These are phyloP conservation scores for Mastomys coucha DNA, from an alignment of 2,113 vertebrate genomes.

Conservation along the genomic window DNA sequence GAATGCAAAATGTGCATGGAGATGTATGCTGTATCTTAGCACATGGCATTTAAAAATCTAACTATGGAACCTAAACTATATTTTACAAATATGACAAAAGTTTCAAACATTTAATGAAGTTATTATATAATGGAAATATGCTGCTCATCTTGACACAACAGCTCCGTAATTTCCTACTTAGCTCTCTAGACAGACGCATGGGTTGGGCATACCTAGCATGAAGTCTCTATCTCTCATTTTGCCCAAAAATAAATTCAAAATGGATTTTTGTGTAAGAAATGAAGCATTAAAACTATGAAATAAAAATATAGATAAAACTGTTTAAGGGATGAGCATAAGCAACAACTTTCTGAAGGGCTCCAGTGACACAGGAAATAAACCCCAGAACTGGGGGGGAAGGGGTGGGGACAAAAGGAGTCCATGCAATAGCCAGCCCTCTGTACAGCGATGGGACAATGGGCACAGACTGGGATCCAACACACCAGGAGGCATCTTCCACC, in stretches of 20 bases:
- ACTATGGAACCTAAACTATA: background rate
- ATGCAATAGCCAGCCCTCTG: background rate
- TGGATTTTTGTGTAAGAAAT: background rate
- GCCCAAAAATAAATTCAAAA: background rate
- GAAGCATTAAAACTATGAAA: background rate
- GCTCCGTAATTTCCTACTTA: background rate
- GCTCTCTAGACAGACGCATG: background rate
- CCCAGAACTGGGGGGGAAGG: background rate
- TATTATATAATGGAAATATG: background rate
- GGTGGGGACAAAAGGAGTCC: accelerated
- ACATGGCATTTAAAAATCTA: background rate
- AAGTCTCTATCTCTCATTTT: background rate
- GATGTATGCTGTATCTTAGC: background rate
- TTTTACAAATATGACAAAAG: background rate
- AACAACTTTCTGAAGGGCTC: background rate
- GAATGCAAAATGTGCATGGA: background rate
- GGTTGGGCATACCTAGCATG: background rate
- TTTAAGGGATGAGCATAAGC: background rate
- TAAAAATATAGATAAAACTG: background rate
- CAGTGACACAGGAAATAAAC: background rate
- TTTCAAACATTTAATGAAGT: constrained; percentile 21
- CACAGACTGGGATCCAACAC: background rate
- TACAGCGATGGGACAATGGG: background rate
- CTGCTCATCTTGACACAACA: background rate
- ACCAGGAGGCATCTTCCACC: background rate